phyloP scores from a whole-genome alignment of 2,888 invertebrate species.

The Cataglyphis cursor region DNA sequence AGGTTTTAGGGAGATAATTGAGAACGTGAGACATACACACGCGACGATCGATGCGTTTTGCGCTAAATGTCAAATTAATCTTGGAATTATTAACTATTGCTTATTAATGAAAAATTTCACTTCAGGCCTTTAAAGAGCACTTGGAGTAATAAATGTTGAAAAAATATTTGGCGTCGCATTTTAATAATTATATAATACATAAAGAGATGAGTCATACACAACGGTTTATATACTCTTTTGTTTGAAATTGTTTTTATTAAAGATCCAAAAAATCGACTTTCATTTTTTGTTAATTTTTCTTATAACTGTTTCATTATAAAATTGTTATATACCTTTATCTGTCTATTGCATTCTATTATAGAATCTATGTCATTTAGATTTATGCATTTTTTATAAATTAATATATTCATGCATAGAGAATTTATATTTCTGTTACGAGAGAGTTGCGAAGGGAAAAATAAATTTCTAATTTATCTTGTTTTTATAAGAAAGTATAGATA shows the following conservation, averaged over 20 bases:
- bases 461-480: conserved; percentile 14
- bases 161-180: background rate
- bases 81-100: background rate
- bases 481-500: background rate
- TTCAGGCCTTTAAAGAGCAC: background rate
- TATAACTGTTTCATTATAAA: background rate
- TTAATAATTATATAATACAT: background rate
- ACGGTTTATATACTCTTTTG: background rate
- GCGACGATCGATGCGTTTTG: conserved; percentile 55
- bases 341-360: background rate
- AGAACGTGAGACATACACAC: conserved; percentile 27
- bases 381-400: background rate
- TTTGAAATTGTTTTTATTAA: background rate
- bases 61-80: conserved; percentile 5
- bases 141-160: background rate
- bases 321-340: background rate
- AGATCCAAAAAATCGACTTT: background rate
- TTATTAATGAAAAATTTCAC: background rate
- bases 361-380: background rate
- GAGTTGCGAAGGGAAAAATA: background rate
- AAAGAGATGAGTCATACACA: background rate
- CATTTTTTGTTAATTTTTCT: background rate
- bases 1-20: conserved; percentile 46
- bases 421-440: conserved; percentile 19
- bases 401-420: background rate